Conservation (phyloP, 2,888 invertebrate species). For the Sepiola atlantica region DNA sequence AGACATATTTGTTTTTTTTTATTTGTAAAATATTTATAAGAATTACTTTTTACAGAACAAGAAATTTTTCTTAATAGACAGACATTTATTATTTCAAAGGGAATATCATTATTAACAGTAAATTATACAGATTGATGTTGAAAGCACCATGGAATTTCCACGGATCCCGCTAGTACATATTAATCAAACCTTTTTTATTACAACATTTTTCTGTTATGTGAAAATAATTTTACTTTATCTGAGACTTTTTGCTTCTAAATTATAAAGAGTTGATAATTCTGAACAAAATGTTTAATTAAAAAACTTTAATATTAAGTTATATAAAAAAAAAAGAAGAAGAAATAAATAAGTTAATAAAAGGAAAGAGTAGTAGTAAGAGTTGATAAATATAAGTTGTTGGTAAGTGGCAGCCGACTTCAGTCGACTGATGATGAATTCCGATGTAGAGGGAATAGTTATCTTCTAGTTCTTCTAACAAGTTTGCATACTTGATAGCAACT, state of each 20-base stretch:
- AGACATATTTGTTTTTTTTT: no score
- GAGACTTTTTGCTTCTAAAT: not conserved
- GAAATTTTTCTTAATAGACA: no score
- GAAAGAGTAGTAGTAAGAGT: not conserved
- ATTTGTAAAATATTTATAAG: no score
- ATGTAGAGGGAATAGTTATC: not conserved
- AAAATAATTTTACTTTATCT: not conserved
- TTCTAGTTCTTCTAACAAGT: not conserved
- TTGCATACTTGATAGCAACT: constrained; percentile 13
- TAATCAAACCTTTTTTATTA: not conserved
- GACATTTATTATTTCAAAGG: no score
- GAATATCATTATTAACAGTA: no score
- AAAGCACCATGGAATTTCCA: no score
- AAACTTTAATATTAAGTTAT: not conserved
- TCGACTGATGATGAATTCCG: not conserved
- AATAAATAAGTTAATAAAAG: not conserved
- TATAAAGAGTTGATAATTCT: not conserved
- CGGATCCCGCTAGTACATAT: no score
- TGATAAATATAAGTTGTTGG: not conserved
- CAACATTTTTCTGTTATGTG: not conserved
- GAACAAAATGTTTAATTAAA: not conserved
- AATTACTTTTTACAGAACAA: no score
- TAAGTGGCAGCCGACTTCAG: not conserved
- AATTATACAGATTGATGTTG: no score
- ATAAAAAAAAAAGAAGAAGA: not conserved